Evolutionary conservation across 2,888 invertebrate species (phyloP).

Genomic region (Platycnemis pennipes): DNA sequence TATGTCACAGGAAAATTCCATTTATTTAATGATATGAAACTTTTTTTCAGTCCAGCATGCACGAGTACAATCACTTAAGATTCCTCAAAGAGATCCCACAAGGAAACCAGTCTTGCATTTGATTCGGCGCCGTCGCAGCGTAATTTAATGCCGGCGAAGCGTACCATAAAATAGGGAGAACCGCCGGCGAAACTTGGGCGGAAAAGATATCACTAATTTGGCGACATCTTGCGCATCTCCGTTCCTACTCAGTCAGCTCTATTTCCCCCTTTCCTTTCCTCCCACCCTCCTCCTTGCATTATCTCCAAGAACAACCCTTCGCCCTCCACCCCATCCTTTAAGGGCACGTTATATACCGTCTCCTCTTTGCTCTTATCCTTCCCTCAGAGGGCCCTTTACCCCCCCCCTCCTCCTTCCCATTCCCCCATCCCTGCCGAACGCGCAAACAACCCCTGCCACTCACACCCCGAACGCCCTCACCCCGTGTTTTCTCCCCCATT

Average conservation of each 20-base stretch:
- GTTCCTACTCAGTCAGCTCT: background rate
- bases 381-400: background rate
- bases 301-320: too few species aligned
- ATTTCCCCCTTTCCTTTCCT: background rate
- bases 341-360: background rate
- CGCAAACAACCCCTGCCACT: background rate
- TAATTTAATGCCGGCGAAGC: background rate
- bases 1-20: too few species aligned
- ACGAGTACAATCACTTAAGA: too few species aligned
- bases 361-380: slow-evolving; percentile 16
- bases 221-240: background rate
- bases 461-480: background rate
- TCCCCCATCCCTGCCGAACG: background rate
- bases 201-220: background rate
- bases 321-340: background rate
- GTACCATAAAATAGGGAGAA: too few species aligned
- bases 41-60: too few species aligned
- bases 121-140: background rate
- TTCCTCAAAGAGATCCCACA: too few species aligned
- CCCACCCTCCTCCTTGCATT: background rate
- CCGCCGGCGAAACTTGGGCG: too few species aligned
- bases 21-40: too few species aligned
- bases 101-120: too few species aligned
- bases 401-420: background rate
- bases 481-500: background rate